Conservation (phyloP, 2,113 vertebrate species). For the Laticauda colubrina region DNA sequence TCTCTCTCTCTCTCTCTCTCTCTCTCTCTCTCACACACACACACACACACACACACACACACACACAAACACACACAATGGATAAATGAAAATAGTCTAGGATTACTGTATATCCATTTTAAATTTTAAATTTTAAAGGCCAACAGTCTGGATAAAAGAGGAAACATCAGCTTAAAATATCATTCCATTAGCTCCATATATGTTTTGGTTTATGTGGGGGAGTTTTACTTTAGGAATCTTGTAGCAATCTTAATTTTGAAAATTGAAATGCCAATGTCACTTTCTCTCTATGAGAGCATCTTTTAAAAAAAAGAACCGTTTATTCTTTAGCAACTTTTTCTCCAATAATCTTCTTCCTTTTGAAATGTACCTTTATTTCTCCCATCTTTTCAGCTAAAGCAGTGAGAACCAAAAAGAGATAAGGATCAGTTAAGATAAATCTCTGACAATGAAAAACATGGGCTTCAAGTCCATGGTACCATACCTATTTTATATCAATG, state of each 20-base stretch:
- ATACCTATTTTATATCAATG: not conserved
- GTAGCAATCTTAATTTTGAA: conserved; percentile 22
- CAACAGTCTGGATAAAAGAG: not conserved
- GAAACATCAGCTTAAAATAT: not conserved
- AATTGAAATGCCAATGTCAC: conserved; percentile 28
- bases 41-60: no score
- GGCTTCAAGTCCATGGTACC: not conserved
- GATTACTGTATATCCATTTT: no score
- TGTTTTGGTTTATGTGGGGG: not conserved
- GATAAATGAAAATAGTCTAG: not conserved
- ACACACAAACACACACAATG: not conserved
- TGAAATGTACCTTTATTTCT: not conserved
- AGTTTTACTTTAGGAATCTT: conserved; percentile 22
- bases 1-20: no score
- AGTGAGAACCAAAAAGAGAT: not conserved
- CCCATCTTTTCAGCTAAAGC: not conserved
- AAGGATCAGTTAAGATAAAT: not conserved
- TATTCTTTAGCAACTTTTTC: not conserved
- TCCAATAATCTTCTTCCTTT: not conserved
- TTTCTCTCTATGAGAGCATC: not conserved
- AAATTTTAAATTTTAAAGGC: not conserved
- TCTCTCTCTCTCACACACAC: no score
- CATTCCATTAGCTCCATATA: not conserved
- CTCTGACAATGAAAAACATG: not conserved
- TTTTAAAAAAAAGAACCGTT: not conserved